Conservation (phyloP, 2,888 invertebrate genomes). For the Drosophila longiperda region DNA sequence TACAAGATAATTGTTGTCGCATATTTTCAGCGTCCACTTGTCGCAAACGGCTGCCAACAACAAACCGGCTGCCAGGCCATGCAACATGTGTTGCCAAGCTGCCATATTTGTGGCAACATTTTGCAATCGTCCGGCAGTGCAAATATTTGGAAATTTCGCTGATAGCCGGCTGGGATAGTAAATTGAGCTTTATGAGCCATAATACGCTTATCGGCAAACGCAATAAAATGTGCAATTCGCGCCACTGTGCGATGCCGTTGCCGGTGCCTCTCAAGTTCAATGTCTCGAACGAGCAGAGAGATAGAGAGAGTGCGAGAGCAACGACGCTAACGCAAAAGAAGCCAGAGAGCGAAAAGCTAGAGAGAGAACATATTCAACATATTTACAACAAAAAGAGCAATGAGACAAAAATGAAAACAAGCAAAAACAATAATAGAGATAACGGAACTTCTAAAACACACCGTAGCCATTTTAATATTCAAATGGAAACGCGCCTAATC, state of each 20-base stretch:
- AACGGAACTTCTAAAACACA: constrained; percentile 44
- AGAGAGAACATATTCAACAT: neutral
- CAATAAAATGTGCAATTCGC: constrained; percentile 34
- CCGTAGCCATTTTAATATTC: constrained; percentile 25
- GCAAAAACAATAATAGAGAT: constrained; percentile 48
- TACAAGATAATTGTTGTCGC: constrained; percentile 76
- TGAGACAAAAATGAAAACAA: constrained; percentile 43
- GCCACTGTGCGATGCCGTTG: constrained; percentile 63
- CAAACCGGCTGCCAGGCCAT: constrained; percentile 40
- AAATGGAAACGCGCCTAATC: constrained; percentile 40
- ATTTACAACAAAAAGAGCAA: constrained; percentile 3
- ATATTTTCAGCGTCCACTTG: constrained; percentile 75
- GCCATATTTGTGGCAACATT: constrained; percentile 60
- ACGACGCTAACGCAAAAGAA: constrained; percentile 29
- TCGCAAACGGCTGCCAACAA: constrained; percentile 47
- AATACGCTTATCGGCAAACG: constrained; percentile 10
- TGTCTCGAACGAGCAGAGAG: constrained; percentile 55
- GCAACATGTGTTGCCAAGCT: constrained; percentile 70
- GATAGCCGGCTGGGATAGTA: constrained; percentile 33
- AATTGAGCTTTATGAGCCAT: constrained; percentile 38
- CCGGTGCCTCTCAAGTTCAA: constrained; percentile 68
- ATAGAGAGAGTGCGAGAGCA: constrained; percentile 20
- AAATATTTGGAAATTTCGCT: constrained; percentile 57
- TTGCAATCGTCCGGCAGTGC: constrained; percentile 58
- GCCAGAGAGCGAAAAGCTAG: neutral